These are phyloP conservation scores for Chinchilla lanigera DNA, from an alignment of 2,113 vertebrate genomes.

Conservation along the genomic window DNA sequence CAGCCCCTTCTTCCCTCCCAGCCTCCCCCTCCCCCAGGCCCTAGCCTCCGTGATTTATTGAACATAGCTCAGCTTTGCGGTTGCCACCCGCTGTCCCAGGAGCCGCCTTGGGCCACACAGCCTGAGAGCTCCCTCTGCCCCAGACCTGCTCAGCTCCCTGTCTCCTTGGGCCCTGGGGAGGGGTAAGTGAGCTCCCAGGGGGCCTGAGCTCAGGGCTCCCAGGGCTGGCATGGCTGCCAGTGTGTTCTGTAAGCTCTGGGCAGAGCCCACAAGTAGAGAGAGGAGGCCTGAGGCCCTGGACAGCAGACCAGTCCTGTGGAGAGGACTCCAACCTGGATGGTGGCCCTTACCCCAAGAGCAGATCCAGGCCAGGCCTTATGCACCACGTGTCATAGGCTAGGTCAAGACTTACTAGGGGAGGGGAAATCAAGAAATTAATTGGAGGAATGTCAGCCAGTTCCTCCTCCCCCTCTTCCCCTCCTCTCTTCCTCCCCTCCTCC, in stretches of 20 bases:
- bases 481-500: too few species aligned
- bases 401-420: neutral
- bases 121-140: neutral
- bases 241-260: neutral
- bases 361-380: neutral
- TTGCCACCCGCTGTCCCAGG: constrained; percentile 78
- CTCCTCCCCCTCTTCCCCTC: neutral
- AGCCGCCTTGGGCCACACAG: constrained; percentile 48
- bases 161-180: neutral
- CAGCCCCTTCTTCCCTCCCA: constrained; percentile 6
- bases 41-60: constrained; percentile 84
- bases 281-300: neutral
- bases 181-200: neutral
- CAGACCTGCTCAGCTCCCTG: constrained; percentile 22
- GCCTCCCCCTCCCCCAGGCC: constrained; percentile 60
- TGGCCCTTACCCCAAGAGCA: neutral
- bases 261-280: neutral
- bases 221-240: neutral
- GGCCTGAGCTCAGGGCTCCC: neutral
- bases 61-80: constrained; percentile 80
- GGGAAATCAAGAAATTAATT: constrained; percentile 10
- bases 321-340: neutral
- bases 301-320: neutral
- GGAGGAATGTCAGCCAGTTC: neutral
- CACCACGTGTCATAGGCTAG: neutral